phyloP scores from a whole-genome alignment of 2,797 vertebrate genomes.

The Neoniphon sammara region DNA sequence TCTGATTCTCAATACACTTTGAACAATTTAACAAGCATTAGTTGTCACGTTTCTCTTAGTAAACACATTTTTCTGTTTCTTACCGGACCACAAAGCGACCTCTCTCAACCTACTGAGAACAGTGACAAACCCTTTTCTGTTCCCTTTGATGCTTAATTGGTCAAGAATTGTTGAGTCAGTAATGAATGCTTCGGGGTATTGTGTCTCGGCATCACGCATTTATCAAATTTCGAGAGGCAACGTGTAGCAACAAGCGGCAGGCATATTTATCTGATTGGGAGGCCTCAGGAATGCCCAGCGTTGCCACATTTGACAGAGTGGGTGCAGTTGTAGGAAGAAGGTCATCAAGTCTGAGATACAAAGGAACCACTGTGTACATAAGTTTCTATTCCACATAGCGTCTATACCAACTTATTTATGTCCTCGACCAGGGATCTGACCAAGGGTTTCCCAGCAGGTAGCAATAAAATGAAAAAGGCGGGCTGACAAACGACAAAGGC shows the following conservation, averaged over 20 bases:
- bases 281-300: slow-evolving; percentile 8
- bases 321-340: background rate
- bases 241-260: background rate
- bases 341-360: slow-evolving; percentile 15
- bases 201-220: background rate
- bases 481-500: no score
- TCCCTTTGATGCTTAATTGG: background rate
- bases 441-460: no score
- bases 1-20: no score
- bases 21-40: no score
- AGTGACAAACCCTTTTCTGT: background rate
- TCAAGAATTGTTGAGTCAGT: background rate
- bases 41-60: no score
- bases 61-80: no score
- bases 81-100: no score
- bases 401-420: background rate
- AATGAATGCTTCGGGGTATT: background rate
- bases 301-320: slow-evolving; percentile 28
- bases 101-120: background rate
- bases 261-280: background rate
- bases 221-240: background rate
- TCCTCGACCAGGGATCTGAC: background rate
- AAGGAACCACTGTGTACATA: background rate
- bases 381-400: no score
- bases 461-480: no score